Evolutionary conservation across 1,140 invertebrate genomes (phyloP).

Genomic region (Penaeus japonicus): DNA sequence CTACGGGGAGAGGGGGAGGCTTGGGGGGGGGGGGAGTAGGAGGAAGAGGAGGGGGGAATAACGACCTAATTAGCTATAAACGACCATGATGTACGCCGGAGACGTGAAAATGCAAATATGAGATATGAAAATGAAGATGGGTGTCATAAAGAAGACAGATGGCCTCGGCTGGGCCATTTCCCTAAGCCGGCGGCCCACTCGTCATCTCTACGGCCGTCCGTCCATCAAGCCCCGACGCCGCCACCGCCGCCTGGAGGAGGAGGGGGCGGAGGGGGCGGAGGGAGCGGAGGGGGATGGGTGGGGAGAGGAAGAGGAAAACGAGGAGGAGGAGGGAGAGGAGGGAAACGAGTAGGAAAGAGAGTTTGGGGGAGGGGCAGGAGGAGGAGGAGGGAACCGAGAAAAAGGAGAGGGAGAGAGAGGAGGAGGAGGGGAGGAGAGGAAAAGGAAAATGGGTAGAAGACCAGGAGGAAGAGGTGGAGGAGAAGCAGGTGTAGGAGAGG

Average conservation of each 20-base stretch:
- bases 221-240: no score
- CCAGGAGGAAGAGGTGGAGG: no score
- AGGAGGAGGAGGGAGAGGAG: background rate
- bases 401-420: background rate
- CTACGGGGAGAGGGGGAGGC: conserved; percentile 35
- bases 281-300: background rate
- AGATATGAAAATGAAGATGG: no score
- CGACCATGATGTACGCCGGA: conserved; percentile 71
- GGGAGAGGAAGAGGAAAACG: background rate
- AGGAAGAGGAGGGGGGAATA: conserved; percentile 61
- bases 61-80: conserved; percentile 76
- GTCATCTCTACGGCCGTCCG: no score
- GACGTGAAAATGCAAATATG: conserved; percentile 72
- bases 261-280: background rate
- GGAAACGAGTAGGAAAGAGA: background rate
- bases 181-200: no score
- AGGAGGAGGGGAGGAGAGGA: background rate
- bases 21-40: no score
- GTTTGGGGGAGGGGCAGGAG: background rate
- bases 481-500: no score
- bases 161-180: no score
- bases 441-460: background rate
- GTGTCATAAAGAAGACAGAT: no score
- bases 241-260: background rate
- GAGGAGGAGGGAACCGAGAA: background rate